Percentiles rank a stretch among this genome's conserved stretches.
These are phyloP conservation scores for Nezara viridula DNA, from an alignment of 2,888 invertebrate genomes.

Conservation along the genomic window DNA sequence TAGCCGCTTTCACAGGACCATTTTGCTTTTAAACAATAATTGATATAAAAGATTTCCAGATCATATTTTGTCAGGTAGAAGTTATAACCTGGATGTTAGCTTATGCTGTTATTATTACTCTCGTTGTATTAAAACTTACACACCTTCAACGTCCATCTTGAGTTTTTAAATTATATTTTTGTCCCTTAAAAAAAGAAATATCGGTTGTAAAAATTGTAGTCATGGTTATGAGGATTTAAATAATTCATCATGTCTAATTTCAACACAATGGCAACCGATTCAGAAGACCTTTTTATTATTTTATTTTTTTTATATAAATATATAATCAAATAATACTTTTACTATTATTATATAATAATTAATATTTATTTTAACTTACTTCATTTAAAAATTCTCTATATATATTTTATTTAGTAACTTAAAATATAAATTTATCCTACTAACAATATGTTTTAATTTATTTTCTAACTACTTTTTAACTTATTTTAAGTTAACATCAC, in stretches of 20 bases:
- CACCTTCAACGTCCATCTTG: not conserved
- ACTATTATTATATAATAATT: not conserved
- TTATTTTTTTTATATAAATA: not conserved
- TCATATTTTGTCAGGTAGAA: slow-evolving; percentile 60
- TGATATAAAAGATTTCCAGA: slow-evolving; percentile 58
- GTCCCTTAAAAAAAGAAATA: not conserved
- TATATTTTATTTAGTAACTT: not conserved
- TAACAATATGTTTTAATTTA: not conserved
- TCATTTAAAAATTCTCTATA: not conserved
- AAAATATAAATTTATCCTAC: not conserved
- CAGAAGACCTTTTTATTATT: not conserved
- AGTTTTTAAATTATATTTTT: not conserved
- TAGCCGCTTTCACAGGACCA: slow-evolving; percentile 52
- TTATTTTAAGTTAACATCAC: slow-evolving; percentile 6
- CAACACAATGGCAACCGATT: not conserved
- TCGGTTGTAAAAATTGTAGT: not conserved
- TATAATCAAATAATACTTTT: not conserved
- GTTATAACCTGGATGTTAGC: slow-evolving; percentile 56
- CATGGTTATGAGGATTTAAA: too few species aligned
- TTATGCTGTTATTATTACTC: slow-evolving; percentile 54
- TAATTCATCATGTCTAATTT: not conserved
- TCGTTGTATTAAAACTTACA: not conserved
- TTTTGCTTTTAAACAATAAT: slow-evolving; percentile 31
- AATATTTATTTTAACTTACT: not conserved
- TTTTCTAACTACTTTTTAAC: not conserved